Evolutionary conservation across 1,140 invertebrate genomes (phyloP), one percentile per base, ranked within the genome.

Genomic region (Drosophila kanapiae): DNA sequence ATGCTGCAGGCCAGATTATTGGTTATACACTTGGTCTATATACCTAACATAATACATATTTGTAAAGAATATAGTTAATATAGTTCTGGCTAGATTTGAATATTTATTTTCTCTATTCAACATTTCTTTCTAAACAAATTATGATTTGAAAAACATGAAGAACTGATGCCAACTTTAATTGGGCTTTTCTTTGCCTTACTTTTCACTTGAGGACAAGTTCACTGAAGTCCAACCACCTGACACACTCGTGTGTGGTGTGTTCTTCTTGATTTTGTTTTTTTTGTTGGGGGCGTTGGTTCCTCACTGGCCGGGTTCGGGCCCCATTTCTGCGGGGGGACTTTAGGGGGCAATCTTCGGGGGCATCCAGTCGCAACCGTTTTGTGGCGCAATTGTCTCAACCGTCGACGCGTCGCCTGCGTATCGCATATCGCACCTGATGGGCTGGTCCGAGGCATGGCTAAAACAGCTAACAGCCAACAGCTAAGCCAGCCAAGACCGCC

Each of bases 361-460:
- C 85, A 83, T 76, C 85, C 85, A 88, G 82, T 90, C 85, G 84
- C 81, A 90, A 88, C 84, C 63, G 61, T 51, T 78, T 69, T 67
- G 84, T 87, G 84, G 76, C 84, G 83, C 84, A 87, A 87, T 88
- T 88, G 83, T 87, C 83, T 87, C 71, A 64, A 62, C 51, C 65
- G 70, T 68, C 69, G 69, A 72, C 75, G 64, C 63, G 74, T 69
- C 71, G 64, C 48, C 64, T 83, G 88, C 88, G 87, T 91, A 91
- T 91, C 88, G 85, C 88, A 91, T 91, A 91, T 90, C 88, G 90
- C 88, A 91, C 84, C 88, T 85, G 88, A 88, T 88, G 72, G 68
- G 75, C 51, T 77, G 76, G 71, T 61, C 37, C 57, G 59, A 64
- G 59, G 59, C 57, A 64, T 29, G 62, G 57, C 57, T 62, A 10